These are phyloP conservation scores for Macropis europaea DNA, from an alignment of 2,888 invertebrate genomes.

Conservation along the genomic window DNA sequence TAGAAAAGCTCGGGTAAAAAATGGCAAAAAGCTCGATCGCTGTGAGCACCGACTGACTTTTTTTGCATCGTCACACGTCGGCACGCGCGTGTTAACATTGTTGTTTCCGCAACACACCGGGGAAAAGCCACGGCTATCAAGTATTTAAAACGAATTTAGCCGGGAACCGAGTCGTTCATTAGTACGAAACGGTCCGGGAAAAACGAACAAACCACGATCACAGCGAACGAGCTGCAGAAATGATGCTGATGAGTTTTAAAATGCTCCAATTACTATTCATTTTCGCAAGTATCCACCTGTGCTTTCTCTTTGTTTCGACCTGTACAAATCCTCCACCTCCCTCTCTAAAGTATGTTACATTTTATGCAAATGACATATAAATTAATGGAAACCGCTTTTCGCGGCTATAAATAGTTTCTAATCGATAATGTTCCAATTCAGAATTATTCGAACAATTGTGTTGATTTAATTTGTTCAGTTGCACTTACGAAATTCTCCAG, in stretches of 20 bases:
- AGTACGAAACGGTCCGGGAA: constrained; percentile 44
- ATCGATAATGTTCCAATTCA: no score
- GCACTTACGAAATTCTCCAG: no score
- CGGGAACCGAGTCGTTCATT: constrained; percentile 53
- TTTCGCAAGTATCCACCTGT: constrained; percentile 25
- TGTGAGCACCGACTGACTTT: constrained; percentile 25
- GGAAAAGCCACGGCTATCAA: constrained; percentile 47
- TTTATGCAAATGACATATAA: no score
- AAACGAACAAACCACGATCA: constrained; percentile 50
- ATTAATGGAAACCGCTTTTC: no score
- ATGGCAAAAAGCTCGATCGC: constrained; percentile 19
- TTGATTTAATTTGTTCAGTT: no score
- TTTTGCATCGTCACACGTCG: constrained; percentile 21
- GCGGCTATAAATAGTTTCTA: no score
- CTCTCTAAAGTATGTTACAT: constrained; percentile 29
- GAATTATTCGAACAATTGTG: no score
- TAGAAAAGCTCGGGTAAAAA: background rate
- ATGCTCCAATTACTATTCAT: constrained; percentile 65
- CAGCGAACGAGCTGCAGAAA: constrained; percentile 56
- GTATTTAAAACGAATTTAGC: constrained; percentile 64
- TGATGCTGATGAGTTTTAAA: constrained; percentile 70
- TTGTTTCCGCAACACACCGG: constrained; percentile 33
- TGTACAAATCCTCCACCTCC: background rate
- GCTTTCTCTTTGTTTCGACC: constrained; percentile 15
- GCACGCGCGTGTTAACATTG: constrained; percentile 41